Percentiles rank a stretch among this genome's conserved stretches.
Evolutionary conservation across 2,113 vertebrate species (phyloP).

Genomic region (Oceanites oceanicus): DNA sequence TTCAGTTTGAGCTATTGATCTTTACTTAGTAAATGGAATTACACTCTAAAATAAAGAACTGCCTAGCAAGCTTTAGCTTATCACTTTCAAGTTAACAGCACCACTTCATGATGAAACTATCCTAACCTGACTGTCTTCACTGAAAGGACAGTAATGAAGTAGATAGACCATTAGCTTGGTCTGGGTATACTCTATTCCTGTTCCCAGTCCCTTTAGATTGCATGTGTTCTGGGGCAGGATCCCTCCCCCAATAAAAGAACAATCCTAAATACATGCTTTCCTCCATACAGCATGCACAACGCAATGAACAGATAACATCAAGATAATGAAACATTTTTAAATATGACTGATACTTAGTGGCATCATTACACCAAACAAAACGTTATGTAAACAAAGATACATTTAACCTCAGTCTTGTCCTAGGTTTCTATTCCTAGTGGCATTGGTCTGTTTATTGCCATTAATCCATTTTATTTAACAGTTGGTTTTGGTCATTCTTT

Average conservation of each 20-base stretch:
- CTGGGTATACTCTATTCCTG: neutral
- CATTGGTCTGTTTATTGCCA: neutral
- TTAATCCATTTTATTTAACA: neutral
- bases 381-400: neutral
- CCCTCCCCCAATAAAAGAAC: neutral
- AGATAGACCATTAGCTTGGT: neutral
- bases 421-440: neutral
- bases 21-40: neutral
- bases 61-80: neutral
- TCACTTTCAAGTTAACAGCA: neutral
- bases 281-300: neutral
- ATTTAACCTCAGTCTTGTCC: neutral
- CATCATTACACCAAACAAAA: neutral
- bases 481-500: constrained; percentile 40
- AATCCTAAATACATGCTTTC: neutral
- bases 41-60: neutral
- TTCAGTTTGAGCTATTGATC: neutral
- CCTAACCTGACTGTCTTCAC: neutral
- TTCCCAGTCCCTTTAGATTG: neutral
- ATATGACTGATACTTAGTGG: neutral
- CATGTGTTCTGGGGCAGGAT: neutral
- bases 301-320: neutral
- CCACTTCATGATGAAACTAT: neutral
- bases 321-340: neutral
- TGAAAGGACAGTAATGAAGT: neutral